Base-by-base conservation (phyloP, 35 echinoderm and acorn worm genomes). In the Amphiura filiformis region DNA sequence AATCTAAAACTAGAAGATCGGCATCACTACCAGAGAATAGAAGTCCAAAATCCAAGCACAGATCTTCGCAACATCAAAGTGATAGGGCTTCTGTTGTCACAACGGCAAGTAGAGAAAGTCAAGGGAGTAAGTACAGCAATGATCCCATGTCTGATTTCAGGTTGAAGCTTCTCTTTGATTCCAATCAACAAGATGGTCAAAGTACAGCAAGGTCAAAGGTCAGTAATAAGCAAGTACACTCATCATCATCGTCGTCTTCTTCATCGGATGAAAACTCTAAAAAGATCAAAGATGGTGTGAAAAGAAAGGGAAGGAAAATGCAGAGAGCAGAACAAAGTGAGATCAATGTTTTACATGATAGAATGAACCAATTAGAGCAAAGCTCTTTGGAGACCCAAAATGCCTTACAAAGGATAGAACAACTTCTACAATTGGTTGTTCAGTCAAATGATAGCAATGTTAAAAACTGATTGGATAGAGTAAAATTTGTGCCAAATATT, bases 311-410 rank as follows among this genome's bases (percentile, higher is more conserved):
- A n/a, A n/a, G n/a, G n/a, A n/a, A n/a, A n/a, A n/a, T n/a, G n/a
- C n/a, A n/a, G n/a, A n/a, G n/a, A n/a, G 61, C 61, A 70, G 41
- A 70, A 13, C 26, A n/a, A 15, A 70, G 26, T 30, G 2, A 70
- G 61, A 70, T 70, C 17, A 70, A 1, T 70, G 15, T n/a, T 18
- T 70, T 70, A n/a, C 17, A 70, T 2, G 11, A 18, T 13, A 11
- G 61, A 70, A 70, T 70, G 61, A 70, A n/a, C 61, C 61, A 70
- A 70, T 70, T 70, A 70, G 61, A 70, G 61, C 61, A 70, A 70
- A 70, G 61, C 61, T 70, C 61, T 70, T 5, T 15, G 17, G 61
- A 70, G 11, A 70, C 61, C 7, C 15, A 30, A 4, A 70, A n/a
- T 70, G 28, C 28, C 61, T 70, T 70, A 70, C 61, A 70, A 30